Evolutionary conservation across 1,140 invertebrate genomes (phyloP), one percentile per base, ranked within the genome.

Genomic region (Drosophila parabipectinata): DNA sequence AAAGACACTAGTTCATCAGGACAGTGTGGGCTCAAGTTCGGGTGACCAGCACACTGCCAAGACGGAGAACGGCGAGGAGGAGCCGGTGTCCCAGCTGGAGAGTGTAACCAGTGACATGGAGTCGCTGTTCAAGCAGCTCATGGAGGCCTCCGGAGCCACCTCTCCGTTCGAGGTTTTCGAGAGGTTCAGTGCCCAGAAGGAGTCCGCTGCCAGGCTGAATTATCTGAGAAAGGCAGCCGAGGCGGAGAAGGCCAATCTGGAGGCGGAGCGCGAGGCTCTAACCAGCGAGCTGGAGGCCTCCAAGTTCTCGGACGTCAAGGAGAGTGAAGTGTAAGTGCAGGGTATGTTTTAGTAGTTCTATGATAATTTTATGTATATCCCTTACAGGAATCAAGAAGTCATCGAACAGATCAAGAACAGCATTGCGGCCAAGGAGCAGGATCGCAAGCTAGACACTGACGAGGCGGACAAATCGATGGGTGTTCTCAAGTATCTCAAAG

Each of bases 271-370:
- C 55, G 95, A 96, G 48, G 92, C 93, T 2, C 91, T 96, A n/a
- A 93, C 93, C 57, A 93, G 93, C 0, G 94, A 96, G 90, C 92
- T 97, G 24, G 96, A 97, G 77, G 94, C 94, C 30, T 95, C 94
- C 41, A 97, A 96, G 91, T 97, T 96, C 91, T 95, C 95, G 0
- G 95, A 96, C 77, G 95, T 95, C 3, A 96, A 96, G 90, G 95
- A 96, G 72, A 95, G 94, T 63, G 95, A 97, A 93, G 94, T 95
- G 96, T 96, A 92, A 93, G 94, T 92, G n/a, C 4, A 30, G 14
- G 9, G 1, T 9, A 3, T 8, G 2, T 34, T 63, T 4, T 47
- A 26, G 28, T 3, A 7, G 32, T 26, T 34, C 7, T 12, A 3
- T 6, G 28, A n/a, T 32, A 12, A n/a, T 21, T 9, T n/a, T 14